Evolutionary conservation across 2,888 invertebrate species (phyloP), one percentile per base, ranked within the genome.

Genomic region (Malthinus flaveolus): DNA sequence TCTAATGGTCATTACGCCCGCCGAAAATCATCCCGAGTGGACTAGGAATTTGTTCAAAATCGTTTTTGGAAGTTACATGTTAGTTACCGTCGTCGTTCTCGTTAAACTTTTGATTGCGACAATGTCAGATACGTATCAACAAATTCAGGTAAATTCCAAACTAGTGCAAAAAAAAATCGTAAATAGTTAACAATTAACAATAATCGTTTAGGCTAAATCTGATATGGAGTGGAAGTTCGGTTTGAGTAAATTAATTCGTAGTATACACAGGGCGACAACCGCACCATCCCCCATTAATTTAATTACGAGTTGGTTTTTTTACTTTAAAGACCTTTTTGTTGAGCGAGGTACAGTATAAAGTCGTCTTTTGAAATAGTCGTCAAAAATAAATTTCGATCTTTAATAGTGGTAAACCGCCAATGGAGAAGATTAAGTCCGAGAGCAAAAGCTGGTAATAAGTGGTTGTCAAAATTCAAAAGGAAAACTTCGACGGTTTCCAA

Each of bases 181-280:
- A n/a, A n/a, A n/a, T n/a, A n/a, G n/a, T n/a, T n/a, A n/a, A n/a
- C n/a, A n/a, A 7, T 11, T 32, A 37, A 36, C 7, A 23, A 8
- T 45, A 36, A 15, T 42, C 42, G 55, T 72, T 73, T 86, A 97
- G 88, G 97, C 97, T 33, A 97, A 98, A 87, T 98, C 98, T 42
- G 99, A 99, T 81, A 97, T 96, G 71, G 99, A 99, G 80, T 99
- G 99, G 99, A 99, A 99, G 81, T 99, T 97, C 78, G 98, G 98
- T 23, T 81, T 99, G 73, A 97, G 98, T 52, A 99, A 99, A 80
- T 84, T 99, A 74, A 97, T 99, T 76, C 85, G 98, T 67, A 97
- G 97, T 76, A 99, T 99, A 97, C 98, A 97, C 81, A 88, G 91
- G 72, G 97, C 97, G 5, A 95, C 93, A 53, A 96, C 97, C 0